Evolutionary conservation across 2,797 vertebrate species (phyloP).

Genomic region (Myiotriccus ornatus): DNA sequence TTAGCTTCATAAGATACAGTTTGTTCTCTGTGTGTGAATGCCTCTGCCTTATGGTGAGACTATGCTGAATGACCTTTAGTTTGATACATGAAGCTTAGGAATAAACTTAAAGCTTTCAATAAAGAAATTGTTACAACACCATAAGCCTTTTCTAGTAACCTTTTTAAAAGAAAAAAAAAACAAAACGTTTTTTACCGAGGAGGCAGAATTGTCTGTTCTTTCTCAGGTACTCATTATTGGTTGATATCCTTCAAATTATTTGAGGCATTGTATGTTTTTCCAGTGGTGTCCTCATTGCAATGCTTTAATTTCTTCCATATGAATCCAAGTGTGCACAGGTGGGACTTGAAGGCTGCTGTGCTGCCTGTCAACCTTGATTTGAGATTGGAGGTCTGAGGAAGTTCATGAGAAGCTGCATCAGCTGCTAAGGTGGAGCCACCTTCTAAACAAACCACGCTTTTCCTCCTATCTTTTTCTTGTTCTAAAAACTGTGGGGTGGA

Average conservation of each 20-base stretch:
- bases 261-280: neutral
- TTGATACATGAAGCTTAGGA: neutral
- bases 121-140: neutral
- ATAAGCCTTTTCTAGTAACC: neutral
- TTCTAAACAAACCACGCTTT: neutral
- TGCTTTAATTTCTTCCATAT: neutral
- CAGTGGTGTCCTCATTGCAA: neutral
- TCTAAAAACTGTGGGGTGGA: neutral
- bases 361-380: neutral
- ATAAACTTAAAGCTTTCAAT: neutral
- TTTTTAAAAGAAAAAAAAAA: neutral
- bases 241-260: neutral
- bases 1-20: neutral
- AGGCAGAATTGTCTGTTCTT: neutral
- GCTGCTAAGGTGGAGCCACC: neutral
- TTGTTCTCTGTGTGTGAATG: neutral
- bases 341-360: neutral
- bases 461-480: neutral
- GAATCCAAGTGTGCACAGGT: neutral
- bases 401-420: neutral
- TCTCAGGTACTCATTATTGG: neutral
- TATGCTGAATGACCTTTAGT: neutral
- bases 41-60: neutral
- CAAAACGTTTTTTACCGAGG: neutral
- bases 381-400: neutral